A percentile compares a stretch with the other conserved stretches of the same genome.
phyloP scores from a whole-genome alignment of 2,888 invertebrate genomes.

The Torymus auratus region DNA sequence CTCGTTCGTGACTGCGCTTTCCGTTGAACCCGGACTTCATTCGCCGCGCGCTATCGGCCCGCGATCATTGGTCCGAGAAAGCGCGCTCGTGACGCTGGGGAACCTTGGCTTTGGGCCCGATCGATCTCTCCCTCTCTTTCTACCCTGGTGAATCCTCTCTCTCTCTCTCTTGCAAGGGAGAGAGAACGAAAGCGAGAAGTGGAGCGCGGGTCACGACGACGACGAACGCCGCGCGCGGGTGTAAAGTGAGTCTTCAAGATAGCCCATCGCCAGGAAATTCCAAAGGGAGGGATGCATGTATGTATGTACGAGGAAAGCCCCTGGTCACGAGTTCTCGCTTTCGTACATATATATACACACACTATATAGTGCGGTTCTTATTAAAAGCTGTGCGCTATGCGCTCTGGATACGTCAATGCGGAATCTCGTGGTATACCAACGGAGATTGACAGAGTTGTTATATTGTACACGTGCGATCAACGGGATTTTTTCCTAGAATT shows the following conservation, averaged over 20 bases:
- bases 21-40: constrained; percentile 66
- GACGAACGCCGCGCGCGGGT: constrained; percentile 4
- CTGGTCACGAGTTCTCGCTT: constrained; percentile 41
- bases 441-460: constrained; percentile 13
- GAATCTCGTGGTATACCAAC: constrained; percentile 14
- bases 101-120: too few relatives aligned
- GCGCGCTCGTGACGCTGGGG: too few relatives aligned
- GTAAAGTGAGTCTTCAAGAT: constrained; percentile 60
- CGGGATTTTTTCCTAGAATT: constrained; percentile 8
- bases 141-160: too few relatives aligned
- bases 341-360: too few relatives aligned
- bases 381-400: too few relatives aligned
- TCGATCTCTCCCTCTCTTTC: too few relatives aligned
- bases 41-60: constrained; percentile 49
- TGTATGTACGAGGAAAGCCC: constrained; percentile 25
- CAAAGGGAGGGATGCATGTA: too few relatives aligned
- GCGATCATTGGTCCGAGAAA: constrained; percentile 58
- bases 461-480: constrained; percentile 9
- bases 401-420: constrained; percentile 44
- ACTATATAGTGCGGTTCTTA: too few relatives aligned
- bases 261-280: constrained; percentile 33
- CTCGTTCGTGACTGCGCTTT: constrained; percentile 69
- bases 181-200: constrained; percentile 57
- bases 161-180: background rate
- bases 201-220: constrained; percentile 53